phyloP scores from a whole-genome alignment of 2,888 invertebrate species.

The Drosophila rellima region DNA sequence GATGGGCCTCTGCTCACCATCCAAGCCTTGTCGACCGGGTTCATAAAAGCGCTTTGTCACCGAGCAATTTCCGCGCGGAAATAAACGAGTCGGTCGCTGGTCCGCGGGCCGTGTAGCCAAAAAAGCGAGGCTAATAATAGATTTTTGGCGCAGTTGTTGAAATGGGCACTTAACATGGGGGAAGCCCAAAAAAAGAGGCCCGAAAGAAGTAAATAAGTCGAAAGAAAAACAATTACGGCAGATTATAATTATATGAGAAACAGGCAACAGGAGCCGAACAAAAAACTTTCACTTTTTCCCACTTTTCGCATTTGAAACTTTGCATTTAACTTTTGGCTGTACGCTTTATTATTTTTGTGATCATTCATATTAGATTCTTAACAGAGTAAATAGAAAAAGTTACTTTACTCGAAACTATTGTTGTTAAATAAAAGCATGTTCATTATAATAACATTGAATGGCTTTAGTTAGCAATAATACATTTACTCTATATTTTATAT shows the following conservation, averaged over 20 bases:
- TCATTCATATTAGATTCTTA: slow-evolving; percentile 35
- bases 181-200: background rate
- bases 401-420: background rate
- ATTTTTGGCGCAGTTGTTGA: slow-evolving; percentile 70
- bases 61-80: slow-evolving; percentile 70
- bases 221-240: slow-evolving; percentile 78
- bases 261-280: slow-evolving; percentile 32
- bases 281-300: slow-evolving; percentile 71
- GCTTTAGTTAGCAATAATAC: background rate
- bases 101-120: slow-evolving; percentile 1
- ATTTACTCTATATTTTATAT: background rate
- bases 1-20: slow-evolving; percentile 45
- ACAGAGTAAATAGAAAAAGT: background rate
- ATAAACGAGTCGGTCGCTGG: slow-evolving; percentile 55
- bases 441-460: background rate
- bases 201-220: slow-evolving; percentile 65
- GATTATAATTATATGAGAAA: slow-evolving; percentile 76
- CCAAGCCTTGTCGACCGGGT: slow-evolving; percentile 56
- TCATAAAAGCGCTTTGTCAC: slow-evolving; percentile 77
- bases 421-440: background rate
- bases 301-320: slow-evolving; percentile 75
- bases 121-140: slow-evolving; percentile 62
- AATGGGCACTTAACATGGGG: slow-evolving; percentile 52
- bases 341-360: slow-evolving; percentile 34
- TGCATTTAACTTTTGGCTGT: slow-evolving; percentile 74